Evolutionary conservation across 1,140 invertebrate genomes (phyloP).

Genomic region (Melanaphis sacchari): DNA sequence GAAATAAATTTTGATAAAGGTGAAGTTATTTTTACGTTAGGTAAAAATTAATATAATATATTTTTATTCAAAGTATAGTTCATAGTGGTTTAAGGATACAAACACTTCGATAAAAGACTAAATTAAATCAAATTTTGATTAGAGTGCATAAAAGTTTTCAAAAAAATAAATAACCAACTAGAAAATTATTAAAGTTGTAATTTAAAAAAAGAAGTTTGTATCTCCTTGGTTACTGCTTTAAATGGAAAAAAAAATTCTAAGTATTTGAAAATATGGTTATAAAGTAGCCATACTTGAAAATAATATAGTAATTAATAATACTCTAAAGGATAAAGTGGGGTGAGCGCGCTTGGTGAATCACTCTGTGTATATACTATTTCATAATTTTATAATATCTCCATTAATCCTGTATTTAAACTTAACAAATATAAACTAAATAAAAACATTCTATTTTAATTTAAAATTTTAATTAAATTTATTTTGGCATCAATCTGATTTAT

Average conservation of each 20-base stretch:
- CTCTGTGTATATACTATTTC: background rate
- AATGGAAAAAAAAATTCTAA: background rate
- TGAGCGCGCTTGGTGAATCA: background rate
- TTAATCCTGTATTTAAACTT: background rate
- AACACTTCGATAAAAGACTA: background rate
- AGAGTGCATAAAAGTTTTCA: background rate
- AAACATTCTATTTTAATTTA: background rate
- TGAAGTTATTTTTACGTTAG: background rate
- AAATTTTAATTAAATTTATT: background rate
- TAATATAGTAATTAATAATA: background rate
- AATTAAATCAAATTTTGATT: background rate
- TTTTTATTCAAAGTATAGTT: background rate
- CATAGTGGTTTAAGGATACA: background rate
- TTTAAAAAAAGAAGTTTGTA: background rate
- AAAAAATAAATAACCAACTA: background rate
- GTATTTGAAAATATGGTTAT: background rate
- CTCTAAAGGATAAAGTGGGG: too few species aligned
- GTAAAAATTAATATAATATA: background rate
- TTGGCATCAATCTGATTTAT: constrained; percentile 8
- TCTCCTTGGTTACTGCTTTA: background rate
- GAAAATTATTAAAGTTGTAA: background rate
- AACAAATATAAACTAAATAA: background rate
- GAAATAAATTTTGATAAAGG: background rate
- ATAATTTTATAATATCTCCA: background rate
- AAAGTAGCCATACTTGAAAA: background rate